Conservation (phyloP, 2,797 vertebrate genomes). For the Bovichtus variegatus region DNA sequence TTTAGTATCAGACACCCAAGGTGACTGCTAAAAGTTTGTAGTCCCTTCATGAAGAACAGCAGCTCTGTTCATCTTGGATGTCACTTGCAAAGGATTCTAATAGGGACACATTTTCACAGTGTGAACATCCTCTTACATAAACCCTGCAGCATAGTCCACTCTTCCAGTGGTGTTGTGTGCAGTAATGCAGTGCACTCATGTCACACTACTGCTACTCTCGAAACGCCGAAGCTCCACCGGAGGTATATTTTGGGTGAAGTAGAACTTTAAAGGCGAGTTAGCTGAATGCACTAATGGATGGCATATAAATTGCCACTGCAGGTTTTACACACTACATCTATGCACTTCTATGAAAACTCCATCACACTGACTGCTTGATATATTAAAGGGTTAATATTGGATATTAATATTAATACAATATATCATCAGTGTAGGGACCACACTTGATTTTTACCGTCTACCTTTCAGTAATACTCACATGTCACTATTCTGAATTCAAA, state of each 20-base stretch:
- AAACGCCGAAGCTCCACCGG: background rate
- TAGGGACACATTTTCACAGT: background rate
- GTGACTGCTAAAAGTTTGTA: background rate
- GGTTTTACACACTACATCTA: background rate
- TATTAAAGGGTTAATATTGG: background rate
- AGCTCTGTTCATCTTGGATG: background rate
- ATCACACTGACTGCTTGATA: background rate
- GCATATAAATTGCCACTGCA: background rate
- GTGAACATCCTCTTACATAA: background rate
- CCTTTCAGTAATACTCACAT: background rate
- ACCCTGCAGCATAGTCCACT: background rate
- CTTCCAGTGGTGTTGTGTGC: background rate
- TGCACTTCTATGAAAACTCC: background rate
- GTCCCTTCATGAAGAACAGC: background rate
- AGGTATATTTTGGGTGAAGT: too few relatives aligned
- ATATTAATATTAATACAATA: background rate
- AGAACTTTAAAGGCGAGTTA: too few relatives aligned
- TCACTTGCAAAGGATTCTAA: background rate
- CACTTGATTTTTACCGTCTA: background rate
- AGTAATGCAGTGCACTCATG: background rate
- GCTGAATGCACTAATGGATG: too few relatives aligned
- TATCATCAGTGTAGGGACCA: background rate
- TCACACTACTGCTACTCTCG: background rate
- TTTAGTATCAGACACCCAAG: background rate
- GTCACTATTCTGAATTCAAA: background rate